phyloP scores from a whole-genome alignment of 2,888 invertebrate species.

The Thera obeliscata region DNA sequence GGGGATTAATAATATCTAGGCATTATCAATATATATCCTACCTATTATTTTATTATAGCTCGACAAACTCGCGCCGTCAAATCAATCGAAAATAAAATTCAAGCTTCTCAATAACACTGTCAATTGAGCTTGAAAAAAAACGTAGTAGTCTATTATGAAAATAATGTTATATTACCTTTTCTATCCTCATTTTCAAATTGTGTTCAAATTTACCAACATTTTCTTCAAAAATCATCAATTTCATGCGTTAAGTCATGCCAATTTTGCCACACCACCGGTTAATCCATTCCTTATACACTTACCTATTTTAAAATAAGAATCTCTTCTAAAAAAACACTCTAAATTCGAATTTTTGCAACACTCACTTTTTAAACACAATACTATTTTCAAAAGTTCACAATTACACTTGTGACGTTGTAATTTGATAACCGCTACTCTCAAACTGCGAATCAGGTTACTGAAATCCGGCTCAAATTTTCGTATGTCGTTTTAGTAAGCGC shows the following conservation, averaged over 20 bases:
- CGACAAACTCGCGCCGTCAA: too few species aligned
- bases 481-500: conserved; percentile 54
- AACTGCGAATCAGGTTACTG: conserved; percentile 50
- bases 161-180: conserved; percentile 32
- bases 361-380: conserved; percentile 45
- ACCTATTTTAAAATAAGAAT: conserved; percentile 63
- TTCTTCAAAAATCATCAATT: conserved; percentile 53
- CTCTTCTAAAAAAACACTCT: conserved; percentile 46
- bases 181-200: conserved; percentile 37
- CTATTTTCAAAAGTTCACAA: conserved; percentile 48
- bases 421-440: conserved; percentile 51
- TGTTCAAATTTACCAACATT: conserved; percentile 21
- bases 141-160: conserved; percentile 2
- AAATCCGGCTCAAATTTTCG: conserved; percentile 55
- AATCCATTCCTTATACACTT: conserved; percentile 68
- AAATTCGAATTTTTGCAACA: conserved; percentile 45
- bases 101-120: too few species aligned
- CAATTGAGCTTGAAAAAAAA: not conserved
- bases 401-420: conserved; percentile 52
- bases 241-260: conserved; percentile 78
- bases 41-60: too few species aligned
- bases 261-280: conserved; percentile 73
- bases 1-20: not conserved
- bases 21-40: too few species aligned
- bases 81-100: too few species aligned